These are phyloP conservation scores for Geotrupes spiniger DNA, from an alignment of 2,888 invertebrate species.

Conservation along the genomic window DNA sequence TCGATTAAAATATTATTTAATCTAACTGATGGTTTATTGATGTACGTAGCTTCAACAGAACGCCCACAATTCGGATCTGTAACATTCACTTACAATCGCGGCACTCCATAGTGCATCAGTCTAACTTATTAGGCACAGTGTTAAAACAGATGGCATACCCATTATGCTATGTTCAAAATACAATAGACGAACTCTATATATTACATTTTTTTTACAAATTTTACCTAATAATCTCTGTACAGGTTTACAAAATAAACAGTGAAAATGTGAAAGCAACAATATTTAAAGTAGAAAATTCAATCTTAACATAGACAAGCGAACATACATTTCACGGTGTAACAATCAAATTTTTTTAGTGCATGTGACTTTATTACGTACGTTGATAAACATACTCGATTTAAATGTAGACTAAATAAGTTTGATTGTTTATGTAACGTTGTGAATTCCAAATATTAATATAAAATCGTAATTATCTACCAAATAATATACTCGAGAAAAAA, in stretches of 20 bases:
- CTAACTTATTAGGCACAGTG: slow-evolving; percentile 49
- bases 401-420: too few relatives aligned
- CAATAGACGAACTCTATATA: slow-evolving; percentile 3
- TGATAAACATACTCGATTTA: too few relatives aligned
- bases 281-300: too few relatives aligned
- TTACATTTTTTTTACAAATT: slow-evolving; percentile 6
- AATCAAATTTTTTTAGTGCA: too few relatives aligned
- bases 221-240: not conserved
- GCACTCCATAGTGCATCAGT: slow-evolving; percentile 30
- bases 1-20: slow-evolving; percentile 11
- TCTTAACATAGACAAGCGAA: too few relatives aligned
- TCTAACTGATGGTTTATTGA: slow-evolving; percentile 44
- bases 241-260: slow-evolving; percentile 4
- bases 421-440: too few relatives aligned
- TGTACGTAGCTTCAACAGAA: slow-evolving; percentile 46
- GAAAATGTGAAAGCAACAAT: too few relatives aligned
- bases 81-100: slow-evolving; percentile 31
- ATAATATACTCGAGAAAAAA: too few relatives aligned
- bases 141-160: slow-evolving; percentile 35
- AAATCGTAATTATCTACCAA: too few relatives aligned
- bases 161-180: slow-evolving; percentile 41
- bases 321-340: too few relatives aligned
- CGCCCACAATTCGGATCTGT: slow-evolving; percentile 48
- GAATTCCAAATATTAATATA: too few relatives aligned
- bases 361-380: too few relatives aligned